Conservation (phyloP, 2,113 vertebrate genomes). For the Gymnogyps californianus region DNA sequence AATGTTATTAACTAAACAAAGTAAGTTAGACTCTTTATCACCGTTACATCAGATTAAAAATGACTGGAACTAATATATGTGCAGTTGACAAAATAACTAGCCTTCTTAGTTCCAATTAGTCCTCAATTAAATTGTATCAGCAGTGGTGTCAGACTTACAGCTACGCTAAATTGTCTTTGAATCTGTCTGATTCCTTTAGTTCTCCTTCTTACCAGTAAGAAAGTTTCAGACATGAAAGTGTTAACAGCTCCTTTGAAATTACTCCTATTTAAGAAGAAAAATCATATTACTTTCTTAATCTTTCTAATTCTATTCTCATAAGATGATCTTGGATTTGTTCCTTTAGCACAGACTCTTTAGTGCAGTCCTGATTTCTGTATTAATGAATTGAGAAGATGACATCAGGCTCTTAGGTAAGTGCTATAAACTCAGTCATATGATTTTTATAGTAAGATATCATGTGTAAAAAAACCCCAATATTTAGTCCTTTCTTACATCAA, state of each 20-base stretch:
- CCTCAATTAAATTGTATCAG: slow-evolving; percentile 54
- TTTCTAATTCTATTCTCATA: slow-evolving; percentile 74
- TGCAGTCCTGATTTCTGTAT: slow-evolving; percentile 62
- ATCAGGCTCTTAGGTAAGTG: slow-evolving; percentile 69
- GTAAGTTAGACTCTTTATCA: slow-evolving; percentile 49
- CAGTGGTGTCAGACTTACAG: slow-evolving; percentile 26
- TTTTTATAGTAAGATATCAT: slow-evolving; percentile 54
- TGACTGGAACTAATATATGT: slow-evolving; percentile 54
- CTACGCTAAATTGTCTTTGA: slow-evolving; percentile 23
- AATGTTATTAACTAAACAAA: slow-evolving; percentile 60
- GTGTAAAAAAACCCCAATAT: slow-evolving; percentile 36
- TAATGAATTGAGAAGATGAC: slow-evolving; percentile 71
- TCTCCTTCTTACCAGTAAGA: neutral
- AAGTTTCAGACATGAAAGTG: slow-evolving; percentile 56
- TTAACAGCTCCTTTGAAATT: slow-evolving; percentile 68
- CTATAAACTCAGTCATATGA: slow-evolving; percentile 56
- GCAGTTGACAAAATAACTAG: slow-evolving; percentile 59
- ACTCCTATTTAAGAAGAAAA: slow-evolving; percentile 70
- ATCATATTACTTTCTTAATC: slow-evolving; percentile 70
- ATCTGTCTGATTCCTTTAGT: slow-evolving; percentile 15
- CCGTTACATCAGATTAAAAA: slow-evolving; percentile 47
- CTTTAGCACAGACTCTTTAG: slow-evolving; percentile 67
- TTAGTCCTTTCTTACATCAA: slow-evolving; percentile 21
- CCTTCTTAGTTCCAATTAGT: slow-evolving; percentile 59
- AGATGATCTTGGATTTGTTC: slow-evolving; percentile 73